These are phyloP conservation scores for Oreochromis aureus DNA, from an alignment of 2,113 vertebrate genomes.

Conservation along the genomic window DNA sequence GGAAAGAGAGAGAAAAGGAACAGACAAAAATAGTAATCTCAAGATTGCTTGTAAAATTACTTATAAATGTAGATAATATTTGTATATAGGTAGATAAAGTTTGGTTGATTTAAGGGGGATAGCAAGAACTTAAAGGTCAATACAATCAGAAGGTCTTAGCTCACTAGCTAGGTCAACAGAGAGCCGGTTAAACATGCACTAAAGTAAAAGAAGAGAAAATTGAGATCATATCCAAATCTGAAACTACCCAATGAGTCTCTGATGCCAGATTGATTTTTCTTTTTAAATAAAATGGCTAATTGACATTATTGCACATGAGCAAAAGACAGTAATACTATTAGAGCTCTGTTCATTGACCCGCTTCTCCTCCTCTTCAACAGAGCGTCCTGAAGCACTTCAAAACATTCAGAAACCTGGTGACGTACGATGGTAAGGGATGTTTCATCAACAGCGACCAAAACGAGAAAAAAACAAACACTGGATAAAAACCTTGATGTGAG, in stretches of 20 bases:
- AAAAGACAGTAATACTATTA: slow-evolving; percentile 69
- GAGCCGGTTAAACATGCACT: slow-evolving; percentile 63
- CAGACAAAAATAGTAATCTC: slow-evolving; percentile 36
- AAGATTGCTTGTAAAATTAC: slow-evolving; percentile 59
- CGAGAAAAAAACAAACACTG: background rate
- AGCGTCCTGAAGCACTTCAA: slow-evolving; percentile 48
- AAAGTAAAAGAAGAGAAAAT: background rate
- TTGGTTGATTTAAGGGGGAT: slow-evolving; percentile 60
- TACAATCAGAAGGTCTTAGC: slow-evolving; percentile 74
- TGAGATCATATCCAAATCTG: slow-evolving; percentile 46
- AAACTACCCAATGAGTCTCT: slow-evolving; percentile 7
- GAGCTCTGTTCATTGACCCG: slow-evolving; percentile 41
- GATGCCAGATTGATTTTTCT: slow-evolving; percentile 39
- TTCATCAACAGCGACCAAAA: slow-evolving; percentile 19
- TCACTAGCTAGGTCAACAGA: slow-evolving; percentile 64
- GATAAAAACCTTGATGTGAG: background rate
- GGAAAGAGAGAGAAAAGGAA: slow-evolving; percentile 23
- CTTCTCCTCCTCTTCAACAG: background rate
- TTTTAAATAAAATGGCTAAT: slow-evolving; percentile 64
- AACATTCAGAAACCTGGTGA: slow-evolving; percentile 57
- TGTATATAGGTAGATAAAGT: slow-evolving; percentile 64
- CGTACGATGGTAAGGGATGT: background rate
- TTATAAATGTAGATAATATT: slow-evolving; percentile 66
- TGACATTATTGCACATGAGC: slow-evolving; percentile 75
- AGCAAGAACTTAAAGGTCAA: slow-evolving; percentile 50